phyloP scores from a whole-genome alignment of 2,888 invertebrate genomes.

The Ferrisia virgata region DNA sequence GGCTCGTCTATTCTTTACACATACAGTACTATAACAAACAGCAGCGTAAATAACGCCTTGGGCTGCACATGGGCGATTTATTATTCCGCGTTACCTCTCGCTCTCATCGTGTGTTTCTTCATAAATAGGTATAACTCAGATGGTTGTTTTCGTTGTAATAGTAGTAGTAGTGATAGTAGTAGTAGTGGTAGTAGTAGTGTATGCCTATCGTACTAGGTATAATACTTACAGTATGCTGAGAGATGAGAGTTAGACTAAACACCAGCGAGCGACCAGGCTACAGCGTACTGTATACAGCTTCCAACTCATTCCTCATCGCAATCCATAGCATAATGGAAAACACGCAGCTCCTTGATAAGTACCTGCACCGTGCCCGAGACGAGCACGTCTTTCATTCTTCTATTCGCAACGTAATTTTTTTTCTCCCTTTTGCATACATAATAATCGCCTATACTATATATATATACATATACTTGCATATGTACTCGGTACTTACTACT shows the following conservation, averaged over 20 bases:
- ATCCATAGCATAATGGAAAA: background rate
- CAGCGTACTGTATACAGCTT: background rate
- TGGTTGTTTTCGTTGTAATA: background rate
- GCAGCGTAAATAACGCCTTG: background rate
- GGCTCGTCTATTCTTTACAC: background rate
- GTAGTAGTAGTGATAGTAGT: background rate
- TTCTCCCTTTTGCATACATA: background rate
- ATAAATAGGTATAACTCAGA: background rate
- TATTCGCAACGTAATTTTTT: background rate
- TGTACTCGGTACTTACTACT: background rate
- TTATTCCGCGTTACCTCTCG: slow-evolving; percentile 3
- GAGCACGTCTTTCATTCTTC: background rate
- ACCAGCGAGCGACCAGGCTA: background rate
- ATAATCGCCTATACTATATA: too few species aligned
- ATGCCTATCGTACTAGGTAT: background rate
- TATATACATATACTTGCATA: background rate
- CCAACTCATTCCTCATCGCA: background rate
- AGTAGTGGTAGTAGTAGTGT: background rate
- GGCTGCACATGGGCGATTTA: background rate
- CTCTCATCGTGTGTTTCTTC: background rate
- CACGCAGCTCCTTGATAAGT: background rate
- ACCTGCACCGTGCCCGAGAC: background rate
- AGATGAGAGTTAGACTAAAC: too few species aligned
- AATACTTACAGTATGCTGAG: background rate
- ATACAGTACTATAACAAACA: background rate